phyloP scores from a whole-genome alignment of 2,888 invertebrate genomes.

The Mylabris sibirica region DNA sequence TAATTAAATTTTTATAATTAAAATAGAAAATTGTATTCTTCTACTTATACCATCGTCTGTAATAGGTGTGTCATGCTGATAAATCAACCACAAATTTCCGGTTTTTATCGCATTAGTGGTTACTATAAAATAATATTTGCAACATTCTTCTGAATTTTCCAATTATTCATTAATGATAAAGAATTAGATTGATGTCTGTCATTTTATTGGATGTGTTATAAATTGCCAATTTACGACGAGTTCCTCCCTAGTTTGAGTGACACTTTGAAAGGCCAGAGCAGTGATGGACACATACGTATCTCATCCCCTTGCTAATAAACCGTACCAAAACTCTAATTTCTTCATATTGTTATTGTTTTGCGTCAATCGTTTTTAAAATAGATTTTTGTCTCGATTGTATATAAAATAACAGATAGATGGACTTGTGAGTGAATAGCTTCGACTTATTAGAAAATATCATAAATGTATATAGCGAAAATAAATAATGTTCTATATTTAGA shows the following conservation, averaged over 20 bases:
- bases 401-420: too few species aligned
- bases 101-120: background rate
- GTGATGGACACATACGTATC: background rate
- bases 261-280: background rate
- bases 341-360: too few species aligned
- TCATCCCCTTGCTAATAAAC: too few species aligned
- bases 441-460: background rate
- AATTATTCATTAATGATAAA: background rate
- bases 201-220: background rate
- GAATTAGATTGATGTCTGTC: background rate
- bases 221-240: background rate
- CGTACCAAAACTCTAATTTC: too few species aligned
- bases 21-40: background rate
- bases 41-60: background rate
- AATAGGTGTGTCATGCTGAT: conserved; percentile 11
- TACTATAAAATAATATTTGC: background rate
- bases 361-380: too few species aligned
- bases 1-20: too few species aligned
- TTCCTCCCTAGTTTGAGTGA: background rate
- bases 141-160: background rate
- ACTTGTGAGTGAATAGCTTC: background rate
- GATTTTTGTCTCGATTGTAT: too few species aligned
- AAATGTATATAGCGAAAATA: background rate
- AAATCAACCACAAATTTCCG: conserved; percentile 9
- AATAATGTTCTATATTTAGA: conserved; percentile 9